Conservation (phyloP, 2,888 invertebrate genomes). For the Aleiodes leptofemur region DNA sequence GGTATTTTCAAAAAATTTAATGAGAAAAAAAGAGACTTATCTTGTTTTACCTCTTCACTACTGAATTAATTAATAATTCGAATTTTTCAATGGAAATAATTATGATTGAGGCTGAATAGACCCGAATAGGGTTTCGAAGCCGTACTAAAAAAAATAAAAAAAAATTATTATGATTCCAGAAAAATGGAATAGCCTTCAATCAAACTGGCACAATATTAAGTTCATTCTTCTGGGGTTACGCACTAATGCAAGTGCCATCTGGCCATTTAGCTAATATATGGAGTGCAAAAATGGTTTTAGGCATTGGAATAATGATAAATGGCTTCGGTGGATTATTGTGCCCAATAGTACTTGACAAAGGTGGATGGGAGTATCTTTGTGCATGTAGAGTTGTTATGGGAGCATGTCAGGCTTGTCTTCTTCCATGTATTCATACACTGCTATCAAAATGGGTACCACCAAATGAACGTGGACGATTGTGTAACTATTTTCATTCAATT, state of each 20-base stretch:
- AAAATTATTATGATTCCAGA: not conserved
- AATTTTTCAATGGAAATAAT: too few species aligned
- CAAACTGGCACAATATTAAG: slow-evolving; percentile 79
- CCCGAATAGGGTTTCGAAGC: too few species aligned
- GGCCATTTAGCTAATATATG: slow-evolving; percentile 78
- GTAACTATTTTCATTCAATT: not conserved
- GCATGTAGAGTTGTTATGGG: slow-evolving; percentile 84
- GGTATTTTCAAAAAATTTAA: too few species aligned
- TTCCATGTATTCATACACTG: slow-evolving; percentile 84
- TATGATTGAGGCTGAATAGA: too few species aligned
- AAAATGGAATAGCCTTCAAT: slow-evolving; percentile 73
- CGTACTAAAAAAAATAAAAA: too few species aligned
- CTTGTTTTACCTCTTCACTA: too few species aligned
- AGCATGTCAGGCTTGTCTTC: slow-evolving; percentile 84
- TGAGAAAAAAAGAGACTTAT: too few species aligned
- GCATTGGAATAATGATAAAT: slow-evolving; percentile 72
- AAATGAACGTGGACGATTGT: slow-evolving; percentile 75
- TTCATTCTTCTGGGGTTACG: slow-evolving; percentile 88
- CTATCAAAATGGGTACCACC: slow-evolving; percentile 86
- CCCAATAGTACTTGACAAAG: slow-evolving; percentile 76
- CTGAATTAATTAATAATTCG: too few species aligned
- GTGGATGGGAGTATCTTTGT: slow-evolving; percentile 81
- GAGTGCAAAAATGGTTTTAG: slow-evolving; percentile 77
- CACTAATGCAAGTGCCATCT: slow-evolving; percentile 83
- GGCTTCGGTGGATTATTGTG: slow-evolving; percentile 75